phyloP scores from a whole-genome alignment of 2,113 vertebrate genomes.

The Galbula dea region DNA sequence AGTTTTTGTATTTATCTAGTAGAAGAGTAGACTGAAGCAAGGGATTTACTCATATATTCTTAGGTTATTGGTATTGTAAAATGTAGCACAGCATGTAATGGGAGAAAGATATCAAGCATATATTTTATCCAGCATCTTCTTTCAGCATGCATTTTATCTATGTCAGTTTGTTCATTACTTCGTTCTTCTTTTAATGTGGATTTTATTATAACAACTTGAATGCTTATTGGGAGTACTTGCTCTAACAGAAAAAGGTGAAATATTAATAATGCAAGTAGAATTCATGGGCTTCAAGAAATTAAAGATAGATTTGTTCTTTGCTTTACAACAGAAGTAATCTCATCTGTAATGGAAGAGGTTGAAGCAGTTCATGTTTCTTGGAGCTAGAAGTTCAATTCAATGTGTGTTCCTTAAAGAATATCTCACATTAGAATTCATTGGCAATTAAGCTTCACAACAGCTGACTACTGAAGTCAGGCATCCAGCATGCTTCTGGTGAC shows the following conservation, averaged over 20 bases:
- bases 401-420: not conserved
- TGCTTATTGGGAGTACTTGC: not conserved
- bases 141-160: not conserved
- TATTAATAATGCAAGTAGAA: not conserved
- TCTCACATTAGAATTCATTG: not conserved
- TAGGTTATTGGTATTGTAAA: not conserved
- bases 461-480: not conserved
- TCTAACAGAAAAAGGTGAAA: not conserved
- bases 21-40: not conserved
- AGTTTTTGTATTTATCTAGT: not conserved
- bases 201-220: not conserved
- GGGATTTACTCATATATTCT: not conserved
- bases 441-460: not conserved
- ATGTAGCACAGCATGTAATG: not conserved
- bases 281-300: not conserved
- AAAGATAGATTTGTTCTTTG: not conserved
- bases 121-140: not conserved
- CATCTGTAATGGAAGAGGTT: not conserved
- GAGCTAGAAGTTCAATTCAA: not conserved
- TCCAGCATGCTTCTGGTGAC: rapidly evolving
- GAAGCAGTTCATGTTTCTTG: not conserved
- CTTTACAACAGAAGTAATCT: not conserved
- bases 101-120: not conserved
- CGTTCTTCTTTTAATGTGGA: not conserved
- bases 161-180: not conserved